Evolutionary conservation across 2,888 invertebrate species (phyloP), one percentile per base, ranked within the genome.

Genomic region (Temnothorax rugatulus): DNA sequence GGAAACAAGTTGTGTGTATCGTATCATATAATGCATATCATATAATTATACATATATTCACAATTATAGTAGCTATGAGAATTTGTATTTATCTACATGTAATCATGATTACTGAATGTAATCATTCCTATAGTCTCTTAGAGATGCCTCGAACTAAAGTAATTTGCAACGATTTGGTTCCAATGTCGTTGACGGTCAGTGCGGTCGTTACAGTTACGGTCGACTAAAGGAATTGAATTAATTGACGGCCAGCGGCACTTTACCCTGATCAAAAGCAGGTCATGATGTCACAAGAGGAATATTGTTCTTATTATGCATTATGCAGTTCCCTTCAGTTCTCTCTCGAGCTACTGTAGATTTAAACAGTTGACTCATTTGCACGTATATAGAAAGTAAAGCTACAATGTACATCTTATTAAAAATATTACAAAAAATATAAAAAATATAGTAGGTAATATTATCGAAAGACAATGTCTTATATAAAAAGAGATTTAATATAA

Each of bases 201-300:
- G 34, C 18, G 29, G 73, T 59, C 29, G 21, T 79, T 77, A 57
- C 44, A 11, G 29, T 29, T 29, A 29, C 29, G 29, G 29, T 57
- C 34, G 47, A 79, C 47, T 73, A 18, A 47, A 66, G 71, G 34
- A 79, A 79, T 71, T 59, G 71, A 79, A 71, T 79, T 71, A 79
- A 79, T 79, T 73, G 57, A 73, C 18, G 59, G 59, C 77, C 79
- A n/a, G 13, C 44, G 38, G 73, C 59, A 59, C 29, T 73, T 71
- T 57, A 29, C 29, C n/a, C 44, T 25, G 57, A 77, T 44, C 38
- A 18, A 59, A 79, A 79, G 71, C 44, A 71, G 57, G 44, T 71
- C 44, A 21, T 68, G 52, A 44, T 38, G 44, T 57, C 34, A 79
- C 21, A 15, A 44, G 11, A 29, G 47, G 47, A 29, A 71, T 34